Evolutionary conservation across 2,888 invertebrate species (phyloP), one percentile per base, ranked within the genome.

Genomic region (Drosophila prolongata): DNA sequence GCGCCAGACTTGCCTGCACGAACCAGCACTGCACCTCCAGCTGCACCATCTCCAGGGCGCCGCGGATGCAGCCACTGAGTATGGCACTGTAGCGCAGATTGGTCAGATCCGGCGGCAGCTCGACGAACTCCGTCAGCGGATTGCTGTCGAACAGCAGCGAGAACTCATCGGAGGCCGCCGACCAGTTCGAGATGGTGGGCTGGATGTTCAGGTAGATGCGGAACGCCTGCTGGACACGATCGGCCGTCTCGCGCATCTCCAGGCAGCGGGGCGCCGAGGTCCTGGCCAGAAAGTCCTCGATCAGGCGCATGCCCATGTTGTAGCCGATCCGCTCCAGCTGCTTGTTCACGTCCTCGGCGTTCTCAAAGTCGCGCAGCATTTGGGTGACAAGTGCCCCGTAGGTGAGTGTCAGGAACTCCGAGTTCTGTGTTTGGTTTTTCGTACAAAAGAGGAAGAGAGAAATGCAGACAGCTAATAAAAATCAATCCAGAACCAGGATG

Each of bases 31-130:
- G 96, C 6, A 99, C 97, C 92, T 99, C 99, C 91, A 99, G 94
- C 91, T 99, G 99, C 43, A 99, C 98, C 98, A 99, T 99, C 94
- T 99, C 99, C 86, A 99, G 94, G 9, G 99, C 98, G 16, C 99
- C 99, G 72, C 98, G 94, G 61, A 97, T 95, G 35, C 96, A 95
- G 0, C 99, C 99, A 70, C 98, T 97, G 53, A 99, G 94, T 69
- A 99, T 94, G 80, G 97, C 97, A 79, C 98, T 98, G 92, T 99
- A 99, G 90, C 97, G 97, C 14, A 99, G 94, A 75, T 95, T 95
- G 71, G 95, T 95, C 84, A 95, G 94, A 87, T 96, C 95, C 76
- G 96, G 95, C 1, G 99, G 99, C 90, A 99, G 93, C 92, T 99
- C 99, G 0, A 99, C 99, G 94, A 99, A 97, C 92, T 99, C 99